Base-by-base conservation (phyloP, 2,113 vertebrate genomes). In the Eleginops maclovinus region DNA sequence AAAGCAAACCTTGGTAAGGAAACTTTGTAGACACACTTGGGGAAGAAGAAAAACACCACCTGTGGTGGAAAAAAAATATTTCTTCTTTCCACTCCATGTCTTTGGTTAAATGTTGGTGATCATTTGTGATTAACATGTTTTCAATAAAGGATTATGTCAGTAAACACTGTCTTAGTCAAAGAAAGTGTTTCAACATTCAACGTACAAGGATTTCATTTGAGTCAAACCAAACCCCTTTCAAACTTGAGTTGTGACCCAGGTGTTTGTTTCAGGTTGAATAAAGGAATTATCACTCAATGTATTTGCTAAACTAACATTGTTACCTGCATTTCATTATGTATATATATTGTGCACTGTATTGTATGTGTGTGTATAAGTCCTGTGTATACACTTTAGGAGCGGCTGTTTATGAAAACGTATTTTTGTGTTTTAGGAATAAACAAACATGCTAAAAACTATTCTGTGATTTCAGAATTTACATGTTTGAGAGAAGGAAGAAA, bases 71-170 rank as follows among this genome's bases (percentile, higher is more conserved):
- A 24, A 24, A 43, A 24, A 58, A 31, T 44, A 51, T 49, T n/a
- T 14, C 24, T 64, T 53, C n/a, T 36, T 28, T 68, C 16, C 53
- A 26, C 78, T 22, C 31, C 62, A 70, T 26, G 58, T 73, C 50
- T 77, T 63, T 1, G 51, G 19, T 59, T 49, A 16, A 70, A 36
- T 63, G 11, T 10, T 7, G 47, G 16, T 49, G 62, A 28, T 11
- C 49, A 47, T 49, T 24, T 65, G 11, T 65, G 12, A 46, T 28
- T 19, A n/a, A 3, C 31, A 66, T 66, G 6, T 9, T 15, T 50
- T 50, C 11, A 31, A 9, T 2, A 31, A 65, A 50, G 31, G 6
- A 31, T 14, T 26, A 14, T 4, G 5, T 58, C 3, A 7, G 2
- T 53, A 22, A 50, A 50, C 31, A 47, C 22, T 11, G 9, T 47